Conservation (phyloP, 1,140 invertebrate genomes). For the Stegodyphus mimosarum region DNA sequence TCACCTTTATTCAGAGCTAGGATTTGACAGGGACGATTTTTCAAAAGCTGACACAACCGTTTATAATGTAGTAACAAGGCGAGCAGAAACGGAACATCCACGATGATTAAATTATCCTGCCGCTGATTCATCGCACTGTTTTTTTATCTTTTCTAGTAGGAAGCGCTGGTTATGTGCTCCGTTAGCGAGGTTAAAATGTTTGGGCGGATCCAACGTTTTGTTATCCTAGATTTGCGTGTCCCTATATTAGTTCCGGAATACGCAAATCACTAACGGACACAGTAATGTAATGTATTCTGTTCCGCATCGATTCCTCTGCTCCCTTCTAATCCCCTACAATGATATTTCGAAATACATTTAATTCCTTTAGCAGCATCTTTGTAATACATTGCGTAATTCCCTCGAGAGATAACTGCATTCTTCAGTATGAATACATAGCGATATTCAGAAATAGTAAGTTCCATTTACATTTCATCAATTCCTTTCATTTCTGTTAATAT, state of each 20-base stretch:
- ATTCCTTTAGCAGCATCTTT: too few relatives aligned
- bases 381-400: too few relatives aligned
- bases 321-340: too few relatives aligned
- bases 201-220: constrained; percentile 8
- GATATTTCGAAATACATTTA: too few relatives aligned
- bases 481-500: too few relatives aligned
- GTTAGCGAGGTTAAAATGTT: constrained; percentile 21
- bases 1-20: constrained; percentile 23
- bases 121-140: constrained; percentile 20
- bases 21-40: constrained; percentile 39
- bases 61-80: constrained; percentile 26
- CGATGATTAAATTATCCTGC: constrained; percentile 38
- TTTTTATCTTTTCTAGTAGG: neutral
- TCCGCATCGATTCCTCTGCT: too few relatives aligned
- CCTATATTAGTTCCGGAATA: neutral
- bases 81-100: neutral
- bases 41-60: constrained; percentile 43
- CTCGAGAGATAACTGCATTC: too few relatives aligned
- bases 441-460: too few relatives aligned
- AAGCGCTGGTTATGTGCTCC: constrained; percentile 11
- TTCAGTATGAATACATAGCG: too few relatives aligned
- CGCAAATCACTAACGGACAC: neutral
- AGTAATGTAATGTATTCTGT: constrained; percentile 2
- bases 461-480: too few relatives aligned
- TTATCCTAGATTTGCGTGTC: neutral